These are phyloP conservation scores for Desoria tigrina DNA, from an alignment of 2,888 invertebrate species.

Conservation along the genomic window DNA sequence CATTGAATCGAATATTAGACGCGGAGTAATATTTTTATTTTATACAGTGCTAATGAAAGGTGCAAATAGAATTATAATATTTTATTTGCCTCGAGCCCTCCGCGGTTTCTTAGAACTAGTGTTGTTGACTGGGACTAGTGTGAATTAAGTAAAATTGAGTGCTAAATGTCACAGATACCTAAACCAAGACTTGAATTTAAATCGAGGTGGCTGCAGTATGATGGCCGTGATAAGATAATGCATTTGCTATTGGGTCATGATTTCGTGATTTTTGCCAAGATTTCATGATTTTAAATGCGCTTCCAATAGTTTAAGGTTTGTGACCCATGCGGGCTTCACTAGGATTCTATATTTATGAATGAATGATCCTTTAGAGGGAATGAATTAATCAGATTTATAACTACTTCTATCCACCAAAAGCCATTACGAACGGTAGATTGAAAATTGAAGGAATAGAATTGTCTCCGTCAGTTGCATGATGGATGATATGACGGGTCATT, in stretches of 20 bases:
- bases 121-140: no score
- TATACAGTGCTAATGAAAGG: constrained; percentile 4
- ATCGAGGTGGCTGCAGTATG: not conserved
- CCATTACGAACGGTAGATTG: not conserved
- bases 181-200: not conserved
- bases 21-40: not conserved
- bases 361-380: no score
- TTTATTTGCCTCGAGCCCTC: not conserved
- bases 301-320: constrained; percentile 10
- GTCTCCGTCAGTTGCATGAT: constrained; percentile 18
- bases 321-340: not conserved
- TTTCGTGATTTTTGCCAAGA: not conserved
- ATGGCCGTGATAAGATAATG: no score
- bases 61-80: not conserved
- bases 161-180: not conserved
- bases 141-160: not conserved
- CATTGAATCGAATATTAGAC: not conserved
- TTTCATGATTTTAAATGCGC: not conserved
- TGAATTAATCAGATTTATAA: not conserved
- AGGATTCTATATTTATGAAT: no score
- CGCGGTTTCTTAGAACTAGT: not conserved
- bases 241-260: not conserved
- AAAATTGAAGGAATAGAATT: constrained; percentile 20
- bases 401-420: not conserved
- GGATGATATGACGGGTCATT: constrained; percentile 19